phyloP scores from a whole-genome alignment of 2,888 invertebrate species.

The Heliconius ismenius region DNA sequence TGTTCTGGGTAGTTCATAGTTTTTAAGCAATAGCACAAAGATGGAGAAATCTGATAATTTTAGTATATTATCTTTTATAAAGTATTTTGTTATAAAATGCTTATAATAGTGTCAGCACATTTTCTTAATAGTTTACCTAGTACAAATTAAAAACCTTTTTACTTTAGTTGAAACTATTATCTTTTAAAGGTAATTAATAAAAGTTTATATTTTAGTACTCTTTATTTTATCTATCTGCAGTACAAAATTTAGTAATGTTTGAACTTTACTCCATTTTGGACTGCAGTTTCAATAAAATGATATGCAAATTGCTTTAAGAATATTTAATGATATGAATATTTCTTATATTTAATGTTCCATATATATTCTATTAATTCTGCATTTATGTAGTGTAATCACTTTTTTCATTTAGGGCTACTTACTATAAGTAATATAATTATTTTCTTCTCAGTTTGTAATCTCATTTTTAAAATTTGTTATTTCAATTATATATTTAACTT shows the following conservation, averaged over 20 bases:
- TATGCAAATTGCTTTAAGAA: not conserved
- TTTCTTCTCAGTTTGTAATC: not conserved
- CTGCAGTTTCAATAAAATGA: no score
- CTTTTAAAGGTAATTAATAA: not conserved
- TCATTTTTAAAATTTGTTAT: not conserved
- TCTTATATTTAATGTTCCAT: not conserved
- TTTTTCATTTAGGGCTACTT: not conserved
- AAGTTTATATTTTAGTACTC: not conserved
- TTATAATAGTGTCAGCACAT: not conserved
- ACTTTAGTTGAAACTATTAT: no score
- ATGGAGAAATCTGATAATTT: not conserved
- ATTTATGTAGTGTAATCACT: not conserved
- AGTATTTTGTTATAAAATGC: not conserved
- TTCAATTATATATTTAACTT: not conserved
- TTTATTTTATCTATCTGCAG: no score
- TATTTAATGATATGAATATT: not conserved
- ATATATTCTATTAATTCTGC: not conserved
- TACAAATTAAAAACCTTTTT: no score
- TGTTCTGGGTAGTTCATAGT: not conserved
- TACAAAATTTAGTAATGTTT: no score
- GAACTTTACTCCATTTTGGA: no score
- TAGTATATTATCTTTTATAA: not conserved
- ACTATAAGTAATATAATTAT: not conserved
- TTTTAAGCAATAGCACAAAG: slow-evolving; percentile 1
- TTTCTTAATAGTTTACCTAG: no score